Percentiles rank a stretch among this genome's conserved stretches.
Evolutionary conservation across 2,888 invertebrate species (phyloP).

Genomic region (Caenorhabditis drosophilae): DNA sequence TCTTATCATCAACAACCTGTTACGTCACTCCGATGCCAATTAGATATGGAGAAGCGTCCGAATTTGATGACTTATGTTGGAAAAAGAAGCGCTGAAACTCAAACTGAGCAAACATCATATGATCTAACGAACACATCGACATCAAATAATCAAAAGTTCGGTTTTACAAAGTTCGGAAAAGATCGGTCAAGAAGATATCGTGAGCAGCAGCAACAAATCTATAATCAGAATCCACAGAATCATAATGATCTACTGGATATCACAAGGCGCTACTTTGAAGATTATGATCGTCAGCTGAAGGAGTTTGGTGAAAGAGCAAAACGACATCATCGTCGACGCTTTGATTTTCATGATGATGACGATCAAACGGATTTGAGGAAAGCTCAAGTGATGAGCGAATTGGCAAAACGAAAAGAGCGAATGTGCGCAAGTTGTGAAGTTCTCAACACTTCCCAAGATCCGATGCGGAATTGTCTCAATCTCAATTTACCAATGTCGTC

Average conservation of each 20-base stretch:
- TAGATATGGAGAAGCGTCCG: conserved; percentile 35
- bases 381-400: conserved; percentile 74
- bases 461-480: conserved; percentile 10
- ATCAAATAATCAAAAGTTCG: conserved; percentile 15
- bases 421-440: conserved; percentile 70
- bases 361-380: conserved; percentile 74
- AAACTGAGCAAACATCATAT: conserved; percentile 44
- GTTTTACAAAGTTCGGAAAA: no score
- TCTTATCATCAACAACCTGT: conserved; percentile 18
- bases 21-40: conserved; percentile 43
- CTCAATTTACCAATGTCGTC: conserved; percentile 26
- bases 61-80: conserved; percentile 33
- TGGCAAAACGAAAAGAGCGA: conserved; percentile 75
- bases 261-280: conserved; percentile 60
- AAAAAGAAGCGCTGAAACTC: conserved; percentile 48
- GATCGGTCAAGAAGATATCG: conserved; percentile 27
- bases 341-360: conserved; percentile 70
- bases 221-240: conserved; percentile 34
- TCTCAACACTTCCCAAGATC: conserved; percentile 24
- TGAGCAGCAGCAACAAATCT: conserved; percentile 26
- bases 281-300: conserved; percentile 61
- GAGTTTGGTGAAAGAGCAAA: conserved; percentile 43
- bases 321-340: conserved; percentile 28
- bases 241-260: conserved; percentile 58
- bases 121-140: conserved; percentile 23